phyloP scores from a whole-genome alignment of 2,888 invertebrate species.

The Tipula helvola region DNA sequence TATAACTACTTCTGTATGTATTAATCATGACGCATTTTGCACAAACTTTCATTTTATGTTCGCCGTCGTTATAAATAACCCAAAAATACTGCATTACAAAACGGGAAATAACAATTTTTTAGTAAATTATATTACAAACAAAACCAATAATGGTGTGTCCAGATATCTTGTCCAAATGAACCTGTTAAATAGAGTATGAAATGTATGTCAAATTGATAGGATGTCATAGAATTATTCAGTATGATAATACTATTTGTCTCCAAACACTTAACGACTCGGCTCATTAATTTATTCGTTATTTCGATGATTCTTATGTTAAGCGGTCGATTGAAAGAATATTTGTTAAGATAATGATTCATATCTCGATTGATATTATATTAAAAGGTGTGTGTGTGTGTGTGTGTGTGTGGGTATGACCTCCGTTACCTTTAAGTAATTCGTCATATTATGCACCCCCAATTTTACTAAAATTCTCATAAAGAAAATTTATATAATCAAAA shows the following conservation, averaged over 20 bases:
- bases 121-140: background rate
- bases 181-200: background rate
- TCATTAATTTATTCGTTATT: background rate
- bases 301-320: background rate
- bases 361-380: background rate
- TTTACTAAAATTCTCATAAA: background rate
- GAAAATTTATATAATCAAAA: background rate
- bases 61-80: background rate
- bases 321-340: background rate
- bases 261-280: background rate
- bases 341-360: background rate
- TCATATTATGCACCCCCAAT: background rate
- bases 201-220: background rate
- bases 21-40: background rate
- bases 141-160: background rate
- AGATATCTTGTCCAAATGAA: background rate
- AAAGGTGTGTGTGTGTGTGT: background rate
- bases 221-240: background rate
- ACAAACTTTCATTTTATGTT: background rate
- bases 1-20: background rate
- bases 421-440: background rate
- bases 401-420: background rate
- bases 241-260: too few relatives aligned
- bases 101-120: background rate
- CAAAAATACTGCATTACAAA: background rate